Conservation (phyloP, 2,888 invertebrate genomes). For the Limnephilus marmoratus region DNA sequence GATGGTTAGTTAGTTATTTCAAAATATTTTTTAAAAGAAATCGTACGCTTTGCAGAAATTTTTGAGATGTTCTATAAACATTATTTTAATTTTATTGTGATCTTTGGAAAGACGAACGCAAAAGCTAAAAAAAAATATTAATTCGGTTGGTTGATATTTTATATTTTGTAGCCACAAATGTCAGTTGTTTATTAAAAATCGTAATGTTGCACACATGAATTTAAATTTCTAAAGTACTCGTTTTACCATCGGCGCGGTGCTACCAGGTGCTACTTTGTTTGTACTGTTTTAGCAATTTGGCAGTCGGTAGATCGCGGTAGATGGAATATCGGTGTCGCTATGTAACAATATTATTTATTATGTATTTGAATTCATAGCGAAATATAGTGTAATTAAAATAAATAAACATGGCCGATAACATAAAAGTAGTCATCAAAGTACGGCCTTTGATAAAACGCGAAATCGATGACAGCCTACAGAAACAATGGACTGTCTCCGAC, state of each 20-base stretch:
- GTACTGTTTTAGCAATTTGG: not conserved
- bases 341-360: conserved; percentile 32
- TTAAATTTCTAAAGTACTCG: conserved; percentile 54
- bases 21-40: too few species aligned
- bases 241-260: not conserved
- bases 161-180: not conserved
- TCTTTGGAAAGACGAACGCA: too few species aligned
- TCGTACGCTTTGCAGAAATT: too few species aligned
- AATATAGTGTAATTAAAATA: conserved; percentile 48
- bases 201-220: conserved; percentile 53
- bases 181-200: conserved; percentile 7
- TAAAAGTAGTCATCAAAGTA: conserved; percentile 87
- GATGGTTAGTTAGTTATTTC: too few species aligned
- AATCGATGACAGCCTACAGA: conserved; percentile 76
- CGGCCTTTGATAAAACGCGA: conserved; percentile 83
- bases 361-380: not conserved
- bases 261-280: conserved; percentile 13
- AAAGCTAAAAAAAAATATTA: not conserved
- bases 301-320: conserved; percentile 15
- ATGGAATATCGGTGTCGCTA: conserved; percentile 10
- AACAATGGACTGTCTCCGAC: conserved; percentile 77
- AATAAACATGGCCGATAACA: conserved; percentile 78
- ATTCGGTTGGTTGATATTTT: not conserved
- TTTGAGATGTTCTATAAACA: too few species aligned
- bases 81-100: too few species aligned